phyloP scores from a whole-genome alignment of 2,888 invertebrate species.

The Barypeithes pellucidus region DNA sequence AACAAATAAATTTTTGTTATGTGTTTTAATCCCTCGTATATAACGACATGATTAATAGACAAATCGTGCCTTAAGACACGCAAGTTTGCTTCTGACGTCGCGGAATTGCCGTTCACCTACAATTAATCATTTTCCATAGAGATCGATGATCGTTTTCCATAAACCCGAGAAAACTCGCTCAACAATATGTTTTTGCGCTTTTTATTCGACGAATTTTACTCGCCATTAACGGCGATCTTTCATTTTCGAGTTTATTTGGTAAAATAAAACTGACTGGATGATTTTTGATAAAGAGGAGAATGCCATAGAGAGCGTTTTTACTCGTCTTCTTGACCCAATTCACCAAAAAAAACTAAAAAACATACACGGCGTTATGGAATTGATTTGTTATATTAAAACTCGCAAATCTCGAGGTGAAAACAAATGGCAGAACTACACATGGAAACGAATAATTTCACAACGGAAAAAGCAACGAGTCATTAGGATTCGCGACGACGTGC shows the following conservation, averaged over 20 bases:
- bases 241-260: slow-evolving; percentile 16
- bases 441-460: too few relatives aligned
- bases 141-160: slow-evolving; percentile 48
- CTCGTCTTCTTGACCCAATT: too few relatives aligned
- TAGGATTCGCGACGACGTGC: too few relatives aligned
- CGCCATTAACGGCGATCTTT: slow-evolving; percentile 42
- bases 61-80: slow-evolving; percentile 42
- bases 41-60: slow-evolving; percentile 43
- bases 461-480: too few relatives aligned
- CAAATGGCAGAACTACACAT: too few relatives aligned
- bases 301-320: too few relatives aligned
- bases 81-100: slow-evolving; percentile 50
- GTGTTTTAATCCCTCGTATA: slow-evolving; percentile 20
- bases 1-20: slow-evolving; percentile 15
- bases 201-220: slow-evolving; percentile 41
- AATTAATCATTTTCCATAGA: slow-evolving; percentile 47
- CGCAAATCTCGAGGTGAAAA: too few relatives aligned
- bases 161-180: slow-evolving; percentile 49
- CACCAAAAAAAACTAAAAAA: too few relatives aligned
- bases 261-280: not conserved
- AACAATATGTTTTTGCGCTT: slow-evolving; percentile 44
- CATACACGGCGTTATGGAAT: too few relatives aligned
- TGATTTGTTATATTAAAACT: too few relatives aligned
- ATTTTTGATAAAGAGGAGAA: not conserved
- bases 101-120: slow-evolving; percentile 51